Conservation (phyloP, 2,888 invertebrate species). For the Plebejus anna region DNA sequence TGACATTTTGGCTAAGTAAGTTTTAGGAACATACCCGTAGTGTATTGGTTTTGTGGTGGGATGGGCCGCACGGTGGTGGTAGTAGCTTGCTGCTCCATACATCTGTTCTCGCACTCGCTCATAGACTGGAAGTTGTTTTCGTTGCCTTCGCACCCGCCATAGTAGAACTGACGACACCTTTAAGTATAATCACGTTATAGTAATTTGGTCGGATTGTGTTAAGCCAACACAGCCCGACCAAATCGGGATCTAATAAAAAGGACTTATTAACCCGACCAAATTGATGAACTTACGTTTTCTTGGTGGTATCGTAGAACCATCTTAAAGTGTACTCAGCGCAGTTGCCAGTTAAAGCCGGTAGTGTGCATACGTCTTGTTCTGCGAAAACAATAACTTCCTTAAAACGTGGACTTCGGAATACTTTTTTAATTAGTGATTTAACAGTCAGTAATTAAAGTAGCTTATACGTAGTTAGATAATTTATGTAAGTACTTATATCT, state of each 20-base stretch:
- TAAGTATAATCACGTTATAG: not conserved
- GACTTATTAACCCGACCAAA: not conserved
- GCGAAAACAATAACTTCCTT: conserved; percentile 32
- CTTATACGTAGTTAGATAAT: too few relatives aligned
- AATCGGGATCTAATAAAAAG: too few relatives aligned
- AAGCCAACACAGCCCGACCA: too few relatives aligned
- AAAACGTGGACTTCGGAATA: not conserved
- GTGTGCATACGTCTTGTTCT: conserved; percentile 81
- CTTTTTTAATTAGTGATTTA: too few relatives aligned
- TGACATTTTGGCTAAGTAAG: not conserved
- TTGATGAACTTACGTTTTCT: conserved; percentile 55
- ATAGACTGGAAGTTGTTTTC: conserved; percentile 88
- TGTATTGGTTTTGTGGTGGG: conserved; percentile 27
- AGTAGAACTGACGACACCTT: conserved; percentile 89
- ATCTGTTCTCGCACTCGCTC: conserved; percentile 82
- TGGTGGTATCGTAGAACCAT: conserved; percentile 89
- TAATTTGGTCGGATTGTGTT: not conserved
- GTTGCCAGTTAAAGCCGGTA: conserved; percentile 87
- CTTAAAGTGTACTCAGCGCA: conserved; percentile 85
- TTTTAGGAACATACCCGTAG: conserved; percentile 20
- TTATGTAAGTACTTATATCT: too few relatives aligned
- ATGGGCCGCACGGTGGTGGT: conserved; percentile 52
- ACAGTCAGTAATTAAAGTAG: too few relatives aligned
- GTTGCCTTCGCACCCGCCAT: conserved; percentile 95
- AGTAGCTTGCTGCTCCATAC: conserved; percentile 66